Conservation (phyloP, 1,140 invertebrate genomes). For the Nylanderia fulva region DNA sequence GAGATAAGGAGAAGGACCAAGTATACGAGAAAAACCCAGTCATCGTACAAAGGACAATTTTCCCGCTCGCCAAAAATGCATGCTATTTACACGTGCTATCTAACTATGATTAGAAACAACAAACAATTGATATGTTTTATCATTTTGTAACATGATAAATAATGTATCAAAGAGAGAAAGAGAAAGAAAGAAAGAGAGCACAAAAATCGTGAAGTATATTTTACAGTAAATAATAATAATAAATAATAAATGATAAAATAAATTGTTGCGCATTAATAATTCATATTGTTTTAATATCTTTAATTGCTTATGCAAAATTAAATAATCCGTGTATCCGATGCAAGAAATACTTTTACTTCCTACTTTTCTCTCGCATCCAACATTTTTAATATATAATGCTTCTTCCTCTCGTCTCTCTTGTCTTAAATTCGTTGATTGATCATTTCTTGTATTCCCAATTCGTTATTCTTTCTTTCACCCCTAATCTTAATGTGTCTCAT, state of each 20-base stretch:
- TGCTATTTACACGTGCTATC: background rate
- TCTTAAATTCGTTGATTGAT: background rate
- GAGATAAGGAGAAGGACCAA: conserved; percentile 48
- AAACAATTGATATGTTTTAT: background rate
- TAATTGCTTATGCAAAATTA: no score
- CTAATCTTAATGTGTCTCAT: background rate
- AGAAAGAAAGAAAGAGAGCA: background rate
- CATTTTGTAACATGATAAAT: background rate
- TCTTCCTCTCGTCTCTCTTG: background rate
- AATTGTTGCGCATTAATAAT: no score
- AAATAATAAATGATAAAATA: no score
- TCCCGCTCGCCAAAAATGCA: background rate
- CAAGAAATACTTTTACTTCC: background rate
- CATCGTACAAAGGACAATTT: background rate
- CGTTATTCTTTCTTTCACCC: background rate
- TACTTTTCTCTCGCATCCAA: background rate
- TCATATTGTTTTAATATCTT: no score
- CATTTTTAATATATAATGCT: background rate
- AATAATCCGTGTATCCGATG: background rate
- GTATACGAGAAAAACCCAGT: conserved; percentile 22
- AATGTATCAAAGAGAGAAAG: no score
- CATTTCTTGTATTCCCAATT: background rate
- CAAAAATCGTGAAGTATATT: no score
- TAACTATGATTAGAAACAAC: conserved; percentile 57
- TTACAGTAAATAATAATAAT: no score